Percentiles rank a stretch among this genome's conserved stretches.
phyloP scores from a whole-genome alignment of 1,140 invertebrate genomes.

The Aculops lycopersici region DNA sequence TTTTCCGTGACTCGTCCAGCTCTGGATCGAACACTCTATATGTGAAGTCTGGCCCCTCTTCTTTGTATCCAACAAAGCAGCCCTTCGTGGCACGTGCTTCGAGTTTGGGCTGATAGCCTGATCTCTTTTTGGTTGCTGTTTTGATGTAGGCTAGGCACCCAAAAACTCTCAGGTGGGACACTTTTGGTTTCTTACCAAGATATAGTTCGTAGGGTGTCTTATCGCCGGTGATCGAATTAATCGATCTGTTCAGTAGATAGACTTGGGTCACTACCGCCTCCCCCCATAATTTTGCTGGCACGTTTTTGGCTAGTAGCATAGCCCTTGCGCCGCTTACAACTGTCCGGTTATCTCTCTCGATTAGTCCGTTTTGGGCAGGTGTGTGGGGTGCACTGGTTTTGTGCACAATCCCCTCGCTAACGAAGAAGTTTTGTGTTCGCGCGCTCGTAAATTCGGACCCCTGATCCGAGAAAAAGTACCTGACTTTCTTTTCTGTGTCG shows the following conservation, averaged over 20 bases:
- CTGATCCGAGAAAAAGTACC: too few species aligned
- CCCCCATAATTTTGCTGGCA: constrained; percentile 8
- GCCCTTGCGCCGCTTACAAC: constrained; percentile 3
- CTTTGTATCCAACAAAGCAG: constrained; percentile 8
- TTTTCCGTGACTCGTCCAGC: too few species aligned
- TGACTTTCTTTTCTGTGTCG: too few species aligned
- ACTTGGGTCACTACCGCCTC: constrained; percentile 8
- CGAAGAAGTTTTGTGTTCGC: too few species aligned
- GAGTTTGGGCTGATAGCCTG: constrained; percentile 8
- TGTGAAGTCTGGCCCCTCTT: not conserved
- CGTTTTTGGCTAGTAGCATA: constrained; percentile 6
- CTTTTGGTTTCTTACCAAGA: constrained; percentile 11
- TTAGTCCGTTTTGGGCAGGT: constrained; percentile 6
- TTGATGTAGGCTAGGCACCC: constrained; percentile 13
- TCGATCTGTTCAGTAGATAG: constrained; percentile 9
- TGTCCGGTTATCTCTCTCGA: constrained; percentile 1
- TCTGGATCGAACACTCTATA: constrained; percentile 1
- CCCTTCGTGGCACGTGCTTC: constrained; percentile 5
- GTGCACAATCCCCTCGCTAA: too few species aligned
- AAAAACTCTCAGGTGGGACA: constrained; percentile 13
- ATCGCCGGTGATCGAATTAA: not conserved
- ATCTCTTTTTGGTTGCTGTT: constrained; percentile 10
- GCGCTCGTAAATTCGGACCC: too few species aligned
- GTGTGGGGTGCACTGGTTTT: too few species aligned
- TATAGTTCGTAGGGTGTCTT: constrained; percentile 13